Percentiles rank a stretch among this genome's conserved stretches.
These are phyloP conservation scores for Ciconia boyciana DNA, from an alignment of 2,113 vertebrate species.

Conservation along the genomic window DNA sequence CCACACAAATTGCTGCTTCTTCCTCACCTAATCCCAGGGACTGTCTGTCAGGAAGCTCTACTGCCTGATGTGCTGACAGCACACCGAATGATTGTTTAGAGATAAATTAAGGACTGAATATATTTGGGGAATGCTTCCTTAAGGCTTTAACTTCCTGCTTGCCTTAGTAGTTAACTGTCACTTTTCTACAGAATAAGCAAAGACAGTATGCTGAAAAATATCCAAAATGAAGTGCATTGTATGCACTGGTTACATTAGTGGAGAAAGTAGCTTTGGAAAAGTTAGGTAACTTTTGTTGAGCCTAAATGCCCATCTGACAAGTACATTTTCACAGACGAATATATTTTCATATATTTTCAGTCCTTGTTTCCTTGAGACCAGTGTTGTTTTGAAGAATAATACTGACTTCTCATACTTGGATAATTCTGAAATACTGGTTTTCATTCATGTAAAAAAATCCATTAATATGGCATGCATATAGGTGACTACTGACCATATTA, in stretches of 20 bases:
- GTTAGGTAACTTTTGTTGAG: neutral
- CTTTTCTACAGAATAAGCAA: neutral
- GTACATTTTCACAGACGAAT: neutral
- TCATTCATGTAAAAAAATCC: neutral
- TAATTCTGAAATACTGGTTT: neutral
- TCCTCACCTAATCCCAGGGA: neutral
- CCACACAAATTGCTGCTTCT: neutral
- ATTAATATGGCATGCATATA: neutral
- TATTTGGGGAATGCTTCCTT: neutral
- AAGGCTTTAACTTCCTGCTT: neutral
- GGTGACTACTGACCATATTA: neutral
- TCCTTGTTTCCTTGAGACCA: neutral
- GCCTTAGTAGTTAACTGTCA: neutral
- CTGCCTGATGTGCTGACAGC: neutral
- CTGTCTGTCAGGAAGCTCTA: neutral
- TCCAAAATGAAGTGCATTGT: neutral
- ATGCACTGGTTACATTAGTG: neutral
- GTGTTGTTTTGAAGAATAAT: neutral
- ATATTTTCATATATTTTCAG: neutral
- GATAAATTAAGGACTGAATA: neutral
- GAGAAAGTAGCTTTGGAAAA: neutral
- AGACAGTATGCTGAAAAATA: neutral
- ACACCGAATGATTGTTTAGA: neutral
- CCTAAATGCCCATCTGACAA: neutral
- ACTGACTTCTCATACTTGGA: neutral